Conservation (phyloP, 2,888 invertebrate genomes). For the Drosophila peninsularis region DNA sequence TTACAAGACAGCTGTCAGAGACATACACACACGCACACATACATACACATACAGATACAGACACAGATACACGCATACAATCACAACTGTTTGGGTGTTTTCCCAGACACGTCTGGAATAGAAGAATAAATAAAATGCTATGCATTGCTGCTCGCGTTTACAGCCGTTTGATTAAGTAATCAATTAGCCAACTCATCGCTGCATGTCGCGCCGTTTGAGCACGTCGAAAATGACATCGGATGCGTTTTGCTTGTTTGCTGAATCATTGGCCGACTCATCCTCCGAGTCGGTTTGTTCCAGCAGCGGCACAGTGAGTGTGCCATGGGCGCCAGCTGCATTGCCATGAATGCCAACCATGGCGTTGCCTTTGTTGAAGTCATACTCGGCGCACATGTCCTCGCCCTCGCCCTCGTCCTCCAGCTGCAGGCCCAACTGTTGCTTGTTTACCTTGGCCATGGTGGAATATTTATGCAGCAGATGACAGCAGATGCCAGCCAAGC, state of each 20-base stretch:
- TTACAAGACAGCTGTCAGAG: conserved; percentile 53
- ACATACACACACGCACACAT: conserved; percentile 9
- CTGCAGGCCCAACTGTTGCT: conserved; percentile 56
- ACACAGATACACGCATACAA: conserved; percentile 11
- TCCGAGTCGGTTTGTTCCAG: conserved; percentile 83
- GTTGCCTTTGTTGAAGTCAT: conserved; percentile 53
- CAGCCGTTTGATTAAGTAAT: conserved; percentile 4
- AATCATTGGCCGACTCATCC: conserved; percentile 82
- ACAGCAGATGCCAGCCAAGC: conserved; percentile 93
- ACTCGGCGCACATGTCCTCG: conserved; percentile 64
- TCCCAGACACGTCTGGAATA: conserved; percentile 8
- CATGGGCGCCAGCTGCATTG: conserved; percentile 57
- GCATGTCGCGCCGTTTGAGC: conserved; percentile 86
- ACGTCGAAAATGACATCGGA: conserved; percentile 86
- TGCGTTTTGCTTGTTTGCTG: conserved; percentile 85
- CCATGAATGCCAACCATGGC: conserved; percentile 42
- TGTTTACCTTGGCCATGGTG: conserved; percentile 69
- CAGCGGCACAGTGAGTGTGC: conserved; percentile 81
- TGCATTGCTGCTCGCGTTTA: conserved; percentile 1
- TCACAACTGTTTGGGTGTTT: conserved; percentile 23
- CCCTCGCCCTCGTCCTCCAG: conserved; percentile 66
- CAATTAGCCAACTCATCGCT: conserved; percentile 66
- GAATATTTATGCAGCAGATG: conserved; percentile 91
- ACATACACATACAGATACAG: conserved; percentile 9
- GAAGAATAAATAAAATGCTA: conserved; percentile 5